phyloP scores from a whole-genome alignment of 2,113 vertebrate species.

The Sander vitreus region DNA sequence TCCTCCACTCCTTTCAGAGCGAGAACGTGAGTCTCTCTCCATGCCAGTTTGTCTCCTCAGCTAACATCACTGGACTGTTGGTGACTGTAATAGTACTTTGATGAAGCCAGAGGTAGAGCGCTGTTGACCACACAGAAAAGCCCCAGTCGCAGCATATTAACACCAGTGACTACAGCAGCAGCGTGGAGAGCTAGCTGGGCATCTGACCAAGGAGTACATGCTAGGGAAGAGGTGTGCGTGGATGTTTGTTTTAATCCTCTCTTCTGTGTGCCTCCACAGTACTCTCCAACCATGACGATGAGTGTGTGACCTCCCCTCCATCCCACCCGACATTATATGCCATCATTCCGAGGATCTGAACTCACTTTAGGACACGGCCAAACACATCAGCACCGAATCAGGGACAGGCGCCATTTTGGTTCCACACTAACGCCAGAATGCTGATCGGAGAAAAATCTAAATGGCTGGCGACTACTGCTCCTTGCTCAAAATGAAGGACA shows the following conservation, averaged over 20 bases:
- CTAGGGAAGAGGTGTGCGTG: neutral
- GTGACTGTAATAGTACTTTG: conserved; percentile 4
- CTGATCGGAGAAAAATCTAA: conserved; percentile 66
- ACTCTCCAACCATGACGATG: conserved; percentile 99
- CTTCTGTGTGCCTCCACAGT: conserved; percentile 84
- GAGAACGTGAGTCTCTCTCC: conserved; percentile 91
- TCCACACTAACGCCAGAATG: conserved; percentile 71
- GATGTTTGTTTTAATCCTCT: conserved; percentile 57
- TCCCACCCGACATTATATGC: conserved; percentile 86
- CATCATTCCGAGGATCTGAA: conserved; percentile 93
- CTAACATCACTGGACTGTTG: neutral
- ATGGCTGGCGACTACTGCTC: conserved; percentile 89
- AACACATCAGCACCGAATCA: conserved; percentile 87
- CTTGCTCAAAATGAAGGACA: conserved; percentile 95
- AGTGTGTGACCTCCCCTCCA: conserved; percentile 92
- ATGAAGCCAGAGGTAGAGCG: conserved; percentile 18
- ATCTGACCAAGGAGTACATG: neutral
- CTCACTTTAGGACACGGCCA: conserved; percentile 93
- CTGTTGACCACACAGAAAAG: conserved; percentile 1
- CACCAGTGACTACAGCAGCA: conserved; percentile 16
- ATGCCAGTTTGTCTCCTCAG: neutral
- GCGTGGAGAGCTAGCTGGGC: neutral
- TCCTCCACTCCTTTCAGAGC: conserved; percentile 99
- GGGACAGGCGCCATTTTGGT: conserved; percentile 80
- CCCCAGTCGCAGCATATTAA: conserved; percentile 32